A percentile compares a stretch with the other conserved stretches of the same genome.
These are phyloP conservation scores for Noctuana brunneofusca DNA, from an alignment of 2,888 invertebrate species.

Conservation along the genomic window DNA sequence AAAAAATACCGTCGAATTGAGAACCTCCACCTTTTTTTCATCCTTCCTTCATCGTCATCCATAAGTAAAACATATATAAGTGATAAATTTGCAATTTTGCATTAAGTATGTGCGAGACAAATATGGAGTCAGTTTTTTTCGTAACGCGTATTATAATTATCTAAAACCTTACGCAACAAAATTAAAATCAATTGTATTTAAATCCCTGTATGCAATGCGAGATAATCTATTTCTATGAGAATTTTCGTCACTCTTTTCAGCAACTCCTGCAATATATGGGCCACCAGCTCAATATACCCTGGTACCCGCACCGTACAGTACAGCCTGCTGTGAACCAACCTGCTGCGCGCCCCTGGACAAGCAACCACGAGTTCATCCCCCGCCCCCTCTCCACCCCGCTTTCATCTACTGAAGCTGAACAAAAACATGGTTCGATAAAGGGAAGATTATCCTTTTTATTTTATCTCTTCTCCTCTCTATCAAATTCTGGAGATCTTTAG, in stretches of 20 bases:
- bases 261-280: conserved; percentile 69
- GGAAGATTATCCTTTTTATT: not conserved
- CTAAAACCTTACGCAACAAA: no score
- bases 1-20: no score
- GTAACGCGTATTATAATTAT: no score
- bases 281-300: conserved; percentile 70
- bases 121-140: no score
- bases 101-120: no score
- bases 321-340: conserved; percentile 70
- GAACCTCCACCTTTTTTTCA: no score
- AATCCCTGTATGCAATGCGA: no score
- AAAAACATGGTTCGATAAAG: not conserved
- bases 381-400: conserved; percentile 73
- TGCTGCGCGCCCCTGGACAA: conserved; percentile 75
- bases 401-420: conserved; percentile 66
- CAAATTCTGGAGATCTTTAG: conserved; percentile 21
- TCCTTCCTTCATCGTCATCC: no score
- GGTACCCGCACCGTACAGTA: conserved; percentile 69
- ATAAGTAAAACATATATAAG: no score
- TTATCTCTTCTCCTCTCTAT: conserved; percentile 10
- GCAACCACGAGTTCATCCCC: conserved; percentile 67
- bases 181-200: no score
- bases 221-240: no score
- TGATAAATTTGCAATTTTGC: no score
- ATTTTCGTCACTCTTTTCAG: conserved; percentile 47